These are phyloP conservation scores for Aphrophora alni DNA, from an alignment of 2,888 invertebrate species.

Conservation along the genomic window DNA sequence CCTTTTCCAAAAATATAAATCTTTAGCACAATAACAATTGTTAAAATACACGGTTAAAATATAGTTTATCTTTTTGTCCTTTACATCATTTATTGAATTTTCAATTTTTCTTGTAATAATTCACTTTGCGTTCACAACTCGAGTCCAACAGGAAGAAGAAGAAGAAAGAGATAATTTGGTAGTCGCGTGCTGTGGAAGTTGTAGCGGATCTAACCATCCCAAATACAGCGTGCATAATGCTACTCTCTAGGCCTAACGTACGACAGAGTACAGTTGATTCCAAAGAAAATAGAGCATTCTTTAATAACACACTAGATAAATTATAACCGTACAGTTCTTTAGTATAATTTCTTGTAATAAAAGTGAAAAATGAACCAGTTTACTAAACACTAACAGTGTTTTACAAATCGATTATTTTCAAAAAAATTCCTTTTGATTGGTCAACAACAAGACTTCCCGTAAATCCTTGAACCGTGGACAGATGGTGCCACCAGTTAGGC, in stretches of 20 bases:
- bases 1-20: no score
- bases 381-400: no score
- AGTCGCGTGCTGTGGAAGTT: not conserved
- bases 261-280: not conserved
- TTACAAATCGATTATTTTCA: no score
- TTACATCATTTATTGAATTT: no score
- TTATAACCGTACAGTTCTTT: no score
- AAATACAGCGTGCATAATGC: slow-evolving; percentile 4
- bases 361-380: no score
- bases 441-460: not conserved
- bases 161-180: not conserved
- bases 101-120: not conserved
- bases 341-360: no score
- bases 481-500: slow-evolving; percentile 2
- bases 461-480: not conserved
- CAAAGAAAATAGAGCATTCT: not conserved
- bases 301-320: no score
- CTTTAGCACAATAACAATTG: no score
- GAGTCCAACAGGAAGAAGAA: not conserved
- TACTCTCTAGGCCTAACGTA: not conserved
- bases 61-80: no score
- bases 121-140: not conserved
- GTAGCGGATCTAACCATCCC: not conserved
- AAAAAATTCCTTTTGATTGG: not conserved
- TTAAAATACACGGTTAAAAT: no score